Base-by-base conservation (phyloP, 2,888 invertebrate species). In the Alentia gelatinosa region DNA sequence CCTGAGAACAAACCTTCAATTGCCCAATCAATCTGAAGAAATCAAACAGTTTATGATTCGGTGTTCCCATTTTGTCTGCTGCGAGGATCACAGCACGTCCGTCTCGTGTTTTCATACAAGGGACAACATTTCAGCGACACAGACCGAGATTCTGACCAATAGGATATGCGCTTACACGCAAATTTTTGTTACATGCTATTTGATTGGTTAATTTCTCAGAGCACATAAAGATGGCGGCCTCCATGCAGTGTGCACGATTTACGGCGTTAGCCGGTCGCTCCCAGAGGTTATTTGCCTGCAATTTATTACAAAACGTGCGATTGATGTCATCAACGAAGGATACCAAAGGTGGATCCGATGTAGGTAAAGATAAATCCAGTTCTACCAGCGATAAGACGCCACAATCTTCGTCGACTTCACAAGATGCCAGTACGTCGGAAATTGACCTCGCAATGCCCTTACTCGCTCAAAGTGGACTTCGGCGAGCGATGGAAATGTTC, bases 401-500 rank as follows among this genome's bases (percentile, higher is more conserved):
- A n/a, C 5, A 12, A 19, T 75, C 50, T 37, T n/a, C 40, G 37
- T 75, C 0, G 39, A 23, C n/a, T n/a, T n/a, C n/a, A n/a, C n/a
- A n/a, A n/a, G n/a, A n/a, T n/a, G n/a, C n/a, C n/a, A n/a, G n/a
- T n/a, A n/a, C n/a, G n/a, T n/a, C n/a, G 12, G 63, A 33, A 19
- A 12, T 56, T 0, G 56, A 56, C 1, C 12, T 5, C 3, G 40
- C 79, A 9, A 79, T 83, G 83, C 42, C 86, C 9, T 30, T 86
- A 30, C 86, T 86, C 9, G 86, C 86, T 50, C 86, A 42, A 30
- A 91, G 68, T 50, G 92, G 92, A 26, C 90, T 92, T 56, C 83
- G 47, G 39, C 91, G 92, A 68, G 91, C 92, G 15, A 90, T 92
- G 30, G 90, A 91, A 37, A 91, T 92, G 92, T 92, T 92, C 50